phyloP scores from a whole-genome alignment of 2,888 invertebrate genomes.

The Callimorpha dominula region DNA sequence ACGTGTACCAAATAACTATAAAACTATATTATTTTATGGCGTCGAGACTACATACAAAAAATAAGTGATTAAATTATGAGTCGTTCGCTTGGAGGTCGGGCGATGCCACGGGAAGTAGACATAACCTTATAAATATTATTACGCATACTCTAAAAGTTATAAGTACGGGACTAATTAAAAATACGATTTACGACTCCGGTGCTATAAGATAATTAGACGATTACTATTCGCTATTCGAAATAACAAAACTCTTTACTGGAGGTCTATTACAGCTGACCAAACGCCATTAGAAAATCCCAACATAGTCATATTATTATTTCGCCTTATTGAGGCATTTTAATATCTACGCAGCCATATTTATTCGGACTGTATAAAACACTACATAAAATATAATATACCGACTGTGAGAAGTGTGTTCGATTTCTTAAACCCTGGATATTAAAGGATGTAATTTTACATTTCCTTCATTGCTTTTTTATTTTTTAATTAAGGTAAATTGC shows the following conservation, averaged over 20 bases:
- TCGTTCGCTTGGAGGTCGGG: conserved; percentile 63
- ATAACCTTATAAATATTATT: conserved; percentile 61
- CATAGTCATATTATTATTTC: conserved; percentile 9
- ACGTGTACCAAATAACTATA: conserved; percentile 37
- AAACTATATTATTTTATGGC: conserved; percentile 45
- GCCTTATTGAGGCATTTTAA: conserved; percentile 32
- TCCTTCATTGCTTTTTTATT: conserved; percentile 22
- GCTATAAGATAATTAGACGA: conserved; percentile 57
- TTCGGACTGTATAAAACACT: conserved; percentile 7
- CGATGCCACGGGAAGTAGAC: conserved; percentile 65
- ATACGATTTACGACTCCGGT: conserved; percentile 60
- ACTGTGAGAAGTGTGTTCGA: conserved; percentile 24
- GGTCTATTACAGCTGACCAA: conserved; percentile 42
- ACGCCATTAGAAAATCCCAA: conserved; percentile 32
- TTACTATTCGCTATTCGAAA: conserved; percentile 49
- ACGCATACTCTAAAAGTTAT: conserved; percentile 54
- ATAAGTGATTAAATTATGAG: conserved; percentile 54
- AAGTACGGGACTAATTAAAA: conserved; percentile 57
- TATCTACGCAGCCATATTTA: conserved; percentile 21
- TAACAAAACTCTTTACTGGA: conserved; percentile 25
- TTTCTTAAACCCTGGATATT: conserved; percentile 20
- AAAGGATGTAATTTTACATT: conserved; percentile 31
- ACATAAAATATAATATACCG: conserved; percentile 11
- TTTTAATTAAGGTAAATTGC: conserved; percentile 24
- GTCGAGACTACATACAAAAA: conserved; percentile 42